Evolutionary conservation across 2,888 invertebrate genomes (phyloP).

Genomic region (Hylaea fasciaria): DNA sequence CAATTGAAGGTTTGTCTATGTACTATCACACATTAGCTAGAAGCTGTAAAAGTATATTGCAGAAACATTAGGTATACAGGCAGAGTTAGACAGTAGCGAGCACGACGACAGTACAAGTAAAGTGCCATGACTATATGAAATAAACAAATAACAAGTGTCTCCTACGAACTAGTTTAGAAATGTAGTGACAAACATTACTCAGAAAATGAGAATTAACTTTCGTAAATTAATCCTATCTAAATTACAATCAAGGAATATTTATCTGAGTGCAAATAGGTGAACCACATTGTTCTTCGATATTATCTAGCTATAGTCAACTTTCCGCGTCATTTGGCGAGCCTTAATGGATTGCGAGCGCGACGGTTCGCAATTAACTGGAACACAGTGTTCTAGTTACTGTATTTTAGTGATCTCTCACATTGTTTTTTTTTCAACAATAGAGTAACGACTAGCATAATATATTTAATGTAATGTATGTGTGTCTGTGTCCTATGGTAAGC

Average conservation of each 20-base stretch:
- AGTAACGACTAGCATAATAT: not conserved
- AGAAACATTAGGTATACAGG: too few relatives aligned
- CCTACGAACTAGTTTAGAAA: too few relatives aligned
- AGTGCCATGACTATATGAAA: too few relatives aligned
- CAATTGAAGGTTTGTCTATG: too few relatives aligned
- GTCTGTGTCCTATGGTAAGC: not conserved
- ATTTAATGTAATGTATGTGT: too few relatives aligned
- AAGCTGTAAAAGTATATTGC: too few relatives aligned
- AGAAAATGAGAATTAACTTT: not conserved
- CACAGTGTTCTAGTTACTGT: constrained; percentile 14
- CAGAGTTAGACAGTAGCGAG: too few relatives aligned
- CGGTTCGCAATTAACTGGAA: constrained; percentile 29
- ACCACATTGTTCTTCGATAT: constrained; percentile 26
- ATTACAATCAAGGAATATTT: constrained; percentile 44
- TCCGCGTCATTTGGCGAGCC: constrained; percentile 76
- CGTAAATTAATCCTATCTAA: not conserved
- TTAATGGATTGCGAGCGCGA: constrained; percentile 79
- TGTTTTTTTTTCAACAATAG: not conserved
- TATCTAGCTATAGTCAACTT: constrained; percentile 64
- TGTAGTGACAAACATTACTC: not conserved
- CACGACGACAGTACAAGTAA: too few relatives aligned
- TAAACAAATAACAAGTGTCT: too few relatives aligned
- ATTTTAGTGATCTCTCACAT: not conserved
- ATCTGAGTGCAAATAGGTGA: constrained; percentile 34
- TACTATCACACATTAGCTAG: too few relatives aligned